Evolutionary conservation across 2,113 vertebrate species (phyloP), one percentile per base, ranked within the genome.

Genomic region (Pristiophorus japonicus): DNA sequence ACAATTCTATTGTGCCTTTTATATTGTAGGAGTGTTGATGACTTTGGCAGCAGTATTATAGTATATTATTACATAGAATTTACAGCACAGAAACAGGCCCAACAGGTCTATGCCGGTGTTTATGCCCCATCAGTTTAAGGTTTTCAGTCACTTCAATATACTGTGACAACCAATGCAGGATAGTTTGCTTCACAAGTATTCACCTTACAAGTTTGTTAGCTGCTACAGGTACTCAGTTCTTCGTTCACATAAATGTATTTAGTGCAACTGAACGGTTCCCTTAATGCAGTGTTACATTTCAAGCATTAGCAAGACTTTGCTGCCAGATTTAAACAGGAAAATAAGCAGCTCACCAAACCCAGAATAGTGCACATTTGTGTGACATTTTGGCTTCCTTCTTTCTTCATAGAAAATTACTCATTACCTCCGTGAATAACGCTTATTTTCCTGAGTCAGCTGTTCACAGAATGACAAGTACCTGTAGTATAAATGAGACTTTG

Each of bases 351-450:
- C 45, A 73, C 22, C 30, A 45, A 45, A 8, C 65, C 24, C 7
- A 66, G 42, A 94, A 67, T 14, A 94, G 20, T 67, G 63, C n/a
- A 93, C 62, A 90, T 34, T 75, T 7, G 27, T 30, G 62, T 42
- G 22, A 47, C 38, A 65, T 66, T 94, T 27, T 94, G 38, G 38
- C 63, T 24, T 51, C 51, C 51, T 51, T 51, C 51, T 51, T 34
- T 93, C 38, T 94, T 70, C 93, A 94, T 70, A 67, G 30, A 20
- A 92, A 93, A 66, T 94, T 73, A 94, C 66, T 94, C 30, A 94
- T 94, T 94, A 94, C 42, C 93, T 34, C 4, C 65, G 8, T 34
- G 65, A 73, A 67, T 73, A 94, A 73, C 65, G 8, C 24, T 75
- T 51, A 94, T 94, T 94, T 94, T 67, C 66, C 51, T 51, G 5